A percentile compares a stretch with the other conserved stretches of the same genome.
Evolutionary conservation across 2,113 vertebrate species (phyloP).

Genomic region (Bujurquina vittata): DNA sequence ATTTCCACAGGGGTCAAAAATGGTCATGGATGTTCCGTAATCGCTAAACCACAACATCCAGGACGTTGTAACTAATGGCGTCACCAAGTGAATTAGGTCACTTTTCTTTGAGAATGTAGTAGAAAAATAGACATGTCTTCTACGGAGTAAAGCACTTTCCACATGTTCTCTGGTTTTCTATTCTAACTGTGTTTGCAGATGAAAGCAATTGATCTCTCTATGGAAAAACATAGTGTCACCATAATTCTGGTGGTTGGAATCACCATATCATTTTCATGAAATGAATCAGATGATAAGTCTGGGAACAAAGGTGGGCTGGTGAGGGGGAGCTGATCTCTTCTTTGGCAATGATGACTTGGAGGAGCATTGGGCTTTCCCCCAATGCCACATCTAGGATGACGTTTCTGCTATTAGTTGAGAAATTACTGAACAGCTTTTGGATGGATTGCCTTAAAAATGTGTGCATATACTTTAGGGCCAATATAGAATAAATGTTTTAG

Average conservation of each 20-base stretch:
- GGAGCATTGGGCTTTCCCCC: not conserved
- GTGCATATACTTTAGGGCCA: not conserved
- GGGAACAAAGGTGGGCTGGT: accelerated
- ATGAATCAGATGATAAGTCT: not conserved
- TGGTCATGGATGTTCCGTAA: not conserved
- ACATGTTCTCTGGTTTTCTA: not conserved
- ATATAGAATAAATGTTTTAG: not conserved
- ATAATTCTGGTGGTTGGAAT: constrained; percentile 3
- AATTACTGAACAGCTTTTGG: not conserved
- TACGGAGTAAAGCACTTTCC: not conserved
- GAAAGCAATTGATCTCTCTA: not conserved
- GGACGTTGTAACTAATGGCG: not conserved
- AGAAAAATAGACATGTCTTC: not conserved
- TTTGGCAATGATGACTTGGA: not conserved
- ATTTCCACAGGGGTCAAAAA: not conserved
- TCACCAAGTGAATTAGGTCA: not conserved
- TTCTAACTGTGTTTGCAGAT: not conserved
- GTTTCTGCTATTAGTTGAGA: not conserved
- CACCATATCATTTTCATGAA: not conserved
- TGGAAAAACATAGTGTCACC: constrained; percentile 13
- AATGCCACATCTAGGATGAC: not conserved
- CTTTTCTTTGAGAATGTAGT: not conserved
- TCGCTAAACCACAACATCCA: not conserved
- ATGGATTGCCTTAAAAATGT: not conserved
- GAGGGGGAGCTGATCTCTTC: not conserved